Evolutionary conservation across 2,888 invertebrate species (phyloP).

Genomic region (Tipula unca): DNA sequence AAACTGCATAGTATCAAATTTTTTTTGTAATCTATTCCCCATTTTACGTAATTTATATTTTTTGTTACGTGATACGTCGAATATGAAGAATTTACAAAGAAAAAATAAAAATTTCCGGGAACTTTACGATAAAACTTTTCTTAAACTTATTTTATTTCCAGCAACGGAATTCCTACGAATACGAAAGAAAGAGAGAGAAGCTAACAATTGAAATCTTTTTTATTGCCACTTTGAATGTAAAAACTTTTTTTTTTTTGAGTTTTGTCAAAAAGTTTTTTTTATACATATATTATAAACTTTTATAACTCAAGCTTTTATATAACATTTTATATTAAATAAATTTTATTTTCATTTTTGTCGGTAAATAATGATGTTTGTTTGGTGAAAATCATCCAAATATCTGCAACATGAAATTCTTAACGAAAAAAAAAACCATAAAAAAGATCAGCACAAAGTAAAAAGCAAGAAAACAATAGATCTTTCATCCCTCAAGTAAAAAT

Average conservation of each 20-base stretch:
- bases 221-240: neutral
- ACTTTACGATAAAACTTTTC: neutral
- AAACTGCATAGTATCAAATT: too few species aligned
- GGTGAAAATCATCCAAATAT: neutral
- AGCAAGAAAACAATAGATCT: neutral
- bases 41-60: too few species aligned
- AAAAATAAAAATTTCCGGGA: neutral
- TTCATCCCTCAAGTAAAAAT: neutral
- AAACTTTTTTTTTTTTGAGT: neutral
- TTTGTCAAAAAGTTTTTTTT: neutral
- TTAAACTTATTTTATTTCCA: neutral
- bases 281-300: neutral
- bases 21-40: too few species aligned
- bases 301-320: neutral
- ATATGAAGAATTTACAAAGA: too few species aligned
- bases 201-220: neutral
- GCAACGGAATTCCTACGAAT: neutral
- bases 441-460: neutral
- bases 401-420: neutral
- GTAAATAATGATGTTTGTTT: neutral
- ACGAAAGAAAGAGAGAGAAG: neutral
- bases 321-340: neutral
- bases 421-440: neutral
- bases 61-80: too few species aligned
- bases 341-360: neutral